Percentiles rank a stretch among this genome's conserved stretches.
phyloP scores from a whole-genome alignment of 2,888 invertebrate genomes.

The Hydriomena furcata region DNA sequence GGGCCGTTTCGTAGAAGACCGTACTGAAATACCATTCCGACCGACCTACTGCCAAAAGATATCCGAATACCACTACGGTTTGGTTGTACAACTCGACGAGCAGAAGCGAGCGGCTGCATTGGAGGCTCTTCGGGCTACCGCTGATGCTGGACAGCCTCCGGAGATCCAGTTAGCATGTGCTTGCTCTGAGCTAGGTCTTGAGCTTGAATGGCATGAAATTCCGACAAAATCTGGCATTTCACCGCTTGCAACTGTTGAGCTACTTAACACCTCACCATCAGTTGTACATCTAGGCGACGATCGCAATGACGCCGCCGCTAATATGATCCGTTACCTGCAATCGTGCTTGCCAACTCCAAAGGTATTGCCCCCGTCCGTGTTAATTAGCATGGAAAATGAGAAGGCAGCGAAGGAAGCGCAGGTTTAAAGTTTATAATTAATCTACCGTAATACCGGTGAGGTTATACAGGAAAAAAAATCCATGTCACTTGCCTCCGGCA shows the following conservation, averaged over 20 bases:
- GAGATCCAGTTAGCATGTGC: slow-evolving; percentile 14
- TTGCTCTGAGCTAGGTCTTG: slow-evolving; percentile 9
- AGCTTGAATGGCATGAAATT: slow-evolving; percentile 2
- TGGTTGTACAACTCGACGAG: slow-evolving; percentile 14
- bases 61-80: slow-evolving; percentile 16
- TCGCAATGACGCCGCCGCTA: slow-evolving; percentile 9
- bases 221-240: not conserved
- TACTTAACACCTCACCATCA: slow-evolving; percentile 1
- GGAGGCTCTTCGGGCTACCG: slow-evolving; percentile 13
- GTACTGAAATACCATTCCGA: slow-evolving; percentile 2
- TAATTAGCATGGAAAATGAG: no score
- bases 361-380: not conserved
- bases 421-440: no score
- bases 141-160: not conserved
- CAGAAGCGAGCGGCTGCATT: slow-evolving; percentile 3
- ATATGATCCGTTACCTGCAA: slow-evolving; percentile 6
- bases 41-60: slow-evolving; percentile 12
- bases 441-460: no score
- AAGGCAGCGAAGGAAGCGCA: no score
- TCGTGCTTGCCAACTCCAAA: not conserved
- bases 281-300: slow-evolving; percentile 7
- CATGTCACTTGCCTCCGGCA: no score
- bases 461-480: no score
- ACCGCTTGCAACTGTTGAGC: slow-evolving; percentile 1
- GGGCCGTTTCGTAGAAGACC: slow-evolving; percentile 2